These are phyloP conservation scores for Salarias fasciatus DNA, from an alignment of 2,797 vertebrate species.

Conservation along the genomic window DNA sequence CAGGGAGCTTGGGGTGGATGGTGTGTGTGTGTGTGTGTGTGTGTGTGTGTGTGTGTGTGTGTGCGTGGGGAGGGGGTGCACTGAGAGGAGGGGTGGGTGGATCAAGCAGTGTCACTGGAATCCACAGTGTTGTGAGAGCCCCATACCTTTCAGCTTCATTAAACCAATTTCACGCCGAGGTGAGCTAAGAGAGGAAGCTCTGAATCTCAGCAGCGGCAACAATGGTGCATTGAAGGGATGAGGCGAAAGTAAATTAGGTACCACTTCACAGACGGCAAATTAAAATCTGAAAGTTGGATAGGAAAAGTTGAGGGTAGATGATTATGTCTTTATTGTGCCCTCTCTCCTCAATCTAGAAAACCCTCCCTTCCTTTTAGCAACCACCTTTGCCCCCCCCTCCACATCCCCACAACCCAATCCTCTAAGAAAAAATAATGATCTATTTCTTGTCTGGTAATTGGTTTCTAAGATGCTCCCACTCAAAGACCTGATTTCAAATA, in stretches of 20 bases:
- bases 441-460: constrained; percentile 89
- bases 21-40: no score
- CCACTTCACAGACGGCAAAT: constrained; percentile 97
- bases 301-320: constrained; percentile 87
- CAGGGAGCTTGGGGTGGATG: constrained; percentile 50
- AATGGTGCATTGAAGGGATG: constrained; percentile 99
- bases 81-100: constrained; percentile 74
- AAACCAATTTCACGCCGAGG: constrained; percentile 99
- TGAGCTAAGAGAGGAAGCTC: constrained; percentile 99
- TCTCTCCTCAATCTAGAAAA: constrained; percentile 81
- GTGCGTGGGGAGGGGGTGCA: not conserved
- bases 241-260: constrained; percentile 99
- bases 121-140: constrained; percentile 98
- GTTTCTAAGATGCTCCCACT: constrained; percentile 86
- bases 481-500: constrained; percentile 79
- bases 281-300: constrained; percentile 89
- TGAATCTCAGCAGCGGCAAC: constrained; percentile 92
- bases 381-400: constrained; percentile 75
- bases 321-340: constrained; percentile 90
- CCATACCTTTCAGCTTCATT: constrained; percentile 99
- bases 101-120: constrained; percentile 96
- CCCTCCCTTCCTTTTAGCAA: constrained; percentile 80
- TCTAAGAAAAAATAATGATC: constrained; percentile 86
- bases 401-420: constrained; percentile 67
- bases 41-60: no score